A percentile compares a stretch with the other conserved stretches of the same genome.
These are phyloP conservation scores for Hemibagrus wyckioides DNA, from an alignment of 2,113 vertebrate genomes.

Conservation along the genomic window DNA sequence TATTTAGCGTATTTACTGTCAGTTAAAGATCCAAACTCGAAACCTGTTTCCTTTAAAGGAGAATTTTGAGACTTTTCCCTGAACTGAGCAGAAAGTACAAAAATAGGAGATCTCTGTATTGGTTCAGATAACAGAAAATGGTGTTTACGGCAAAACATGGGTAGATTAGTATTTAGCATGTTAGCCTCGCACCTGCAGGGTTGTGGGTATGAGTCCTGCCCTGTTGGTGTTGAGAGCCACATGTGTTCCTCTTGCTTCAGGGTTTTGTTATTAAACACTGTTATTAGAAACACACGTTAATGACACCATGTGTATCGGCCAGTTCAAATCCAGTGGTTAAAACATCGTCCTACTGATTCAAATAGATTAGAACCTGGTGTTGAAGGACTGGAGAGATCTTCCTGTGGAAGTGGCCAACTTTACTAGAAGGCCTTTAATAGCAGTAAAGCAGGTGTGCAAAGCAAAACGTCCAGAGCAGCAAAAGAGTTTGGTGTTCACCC, in stretches of 20 bases:
- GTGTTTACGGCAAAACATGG: neutral
- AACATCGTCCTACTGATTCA: neutral
- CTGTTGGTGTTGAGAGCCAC: too few species aligned
- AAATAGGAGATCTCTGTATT: neutral
- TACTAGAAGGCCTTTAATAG: neutral
- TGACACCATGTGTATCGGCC: neutral
- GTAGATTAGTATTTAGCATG: too few species aligned
- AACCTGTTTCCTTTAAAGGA: neutral
- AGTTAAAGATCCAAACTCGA: neutral
- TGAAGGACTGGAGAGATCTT: neutral
- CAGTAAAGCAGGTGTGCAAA: neutral
- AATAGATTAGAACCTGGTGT: neutral
- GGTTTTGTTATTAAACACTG: neutral
- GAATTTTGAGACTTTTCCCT: neutral
- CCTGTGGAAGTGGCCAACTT: neutral
- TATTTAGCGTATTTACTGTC: neutral
- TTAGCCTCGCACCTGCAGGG: too few species aligned
- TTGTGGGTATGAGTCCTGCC: too few species aligned
- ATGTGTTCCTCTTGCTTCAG: too few species aligned
- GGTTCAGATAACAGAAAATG: too few species aligned
- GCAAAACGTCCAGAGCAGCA: neutral
- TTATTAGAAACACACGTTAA: neutral
- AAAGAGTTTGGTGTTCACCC: too few species aligned
- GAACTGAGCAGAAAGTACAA: neutral
- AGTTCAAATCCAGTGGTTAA: neutral